These are phyloP conservation scores for Craterocephalus amniculus DNA, from an alignment of 2,797 vertebrate genomes.

Conservation along the genomic window DNA sequence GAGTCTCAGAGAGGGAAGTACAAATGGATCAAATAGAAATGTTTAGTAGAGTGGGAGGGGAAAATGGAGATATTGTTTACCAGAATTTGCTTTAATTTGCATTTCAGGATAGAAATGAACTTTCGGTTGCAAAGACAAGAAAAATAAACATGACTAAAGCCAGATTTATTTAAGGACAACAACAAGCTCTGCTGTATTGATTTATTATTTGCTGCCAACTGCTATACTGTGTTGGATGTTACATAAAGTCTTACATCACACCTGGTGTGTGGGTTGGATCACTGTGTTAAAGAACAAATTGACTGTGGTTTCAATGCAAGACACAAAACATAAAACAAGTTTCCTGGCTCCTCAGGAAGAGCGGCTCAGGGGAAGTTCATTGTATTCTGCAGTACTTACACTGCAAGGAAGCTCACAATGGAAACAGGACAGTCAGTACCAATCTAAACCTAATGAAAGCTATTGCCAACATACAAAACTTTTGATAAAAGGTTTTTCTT, in stretches of 20 bases:
- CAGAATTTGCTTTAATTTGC: conserved; percentile 36
- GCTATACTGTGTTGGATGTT: conserved; percentile 52
- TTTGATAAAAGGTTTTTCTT: background rate
- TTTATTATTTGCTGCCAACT: conserved; percentile 41
- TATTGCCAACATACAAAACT: background rate
- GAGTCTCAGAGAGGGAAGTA: conserved; percentile 30
- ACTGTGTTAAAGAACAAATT: conserved; percentile 21
- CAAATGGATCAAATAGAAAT: conserved; percentile 26
- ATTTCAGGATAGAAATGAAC: conserved; percentile 23
- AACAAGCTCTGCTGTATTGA: conserved; percentile 49
- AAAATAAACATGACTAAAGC: conserved; percentile 6
- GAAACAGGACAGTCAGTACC: background rate
- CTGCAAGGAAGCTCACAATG: no score
- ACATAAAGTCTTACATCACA: conserved; percentile 69
- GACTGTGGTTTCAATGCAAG: conserved; percentile 3
- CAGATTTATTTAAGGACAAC: conserved; percentile 22
- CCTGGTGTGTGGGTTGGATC: conserved; percentile 54
- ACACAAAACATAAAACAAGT: background rate
- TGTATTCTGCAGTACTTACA: background rate
- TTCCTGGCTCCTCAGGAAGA: background rate
- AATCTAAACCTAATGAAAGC: background rate
- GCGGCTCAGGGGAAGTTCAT: background rate
- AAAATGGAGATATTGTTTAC: conserved; percentile 30
- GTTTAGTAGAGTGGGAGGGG: conserved; percentile 2
- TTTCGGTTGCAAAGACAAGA: conserved; percentile 1